Conservation (phyloP, 2,888 invertebrate genomes). For the Balanococcus diminutus region DNA sequence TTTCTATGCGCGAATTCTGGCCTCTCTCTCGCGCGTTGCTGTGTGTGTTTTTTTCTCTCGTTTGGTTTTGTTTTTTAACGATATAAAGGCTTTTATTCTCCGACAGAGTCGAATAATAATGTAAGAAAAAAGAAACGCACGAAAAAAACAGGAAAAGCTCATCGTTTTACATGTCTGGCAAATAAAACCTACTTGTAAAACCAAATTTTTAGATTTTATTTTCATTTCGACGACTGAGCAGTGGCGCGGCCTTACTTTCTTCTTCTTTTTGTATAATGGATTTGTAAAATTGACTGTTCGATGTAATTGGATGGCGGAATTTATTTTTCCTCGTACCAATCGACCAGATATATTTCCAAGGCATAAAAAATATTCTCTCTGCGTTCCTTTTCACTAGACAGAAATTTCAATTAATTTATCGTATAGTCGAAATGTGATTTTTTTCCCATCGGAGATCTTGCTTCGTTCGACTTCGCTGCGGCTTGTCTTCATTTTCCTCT, state of each 20-base stretch:
- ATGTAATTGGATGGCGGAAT: constrained; percentile 18
- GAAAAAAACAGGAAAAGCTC: constrained; percentile 25
- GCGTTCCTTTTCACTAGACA: neutral
- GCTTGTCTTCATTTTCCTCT: neutral
- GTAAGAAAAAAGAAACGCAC: constrained; percentile 5
- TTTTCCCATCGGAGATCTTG: neutral
- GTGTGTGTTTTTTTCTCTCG: neutral
- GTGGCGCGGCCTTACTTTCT: no score
- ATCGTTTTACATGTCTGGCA: constrained; percentile 35
- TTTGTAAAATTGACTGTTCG: constrained; percentile 13
- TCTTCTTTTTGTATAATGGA: constrained; percentile 1
- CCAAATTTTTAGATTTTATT: constrained; percentile 35
- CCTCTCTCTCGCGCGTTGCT: neutral
- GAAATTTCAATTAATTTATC: constrained; percentile 26
- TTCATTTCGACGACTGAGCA: no score
- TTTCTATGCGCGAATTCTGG: constrained; percentile 18
- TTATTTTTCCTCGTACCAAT: constrained; percentile 19
- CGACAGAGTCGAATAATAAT: constrained; percentile 26
- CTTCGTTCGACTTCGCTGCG: neutral
- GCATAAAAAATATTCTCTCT: constrained; percentile 6
- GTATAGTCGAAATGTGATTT: constrained; percentile 11
- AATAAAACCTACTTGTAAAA: constrained; percentile 35
- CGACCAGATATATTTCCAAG: constrained; percentile 27
- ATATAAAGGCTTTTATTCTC: constrained; percentile 31
- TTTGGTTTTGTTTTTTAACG: constrained; percentile 24